Evolutionary conservation across 2,113 vertebrate species (phyloP).

Genomic region (Entelurus aequoreus): DNA sequence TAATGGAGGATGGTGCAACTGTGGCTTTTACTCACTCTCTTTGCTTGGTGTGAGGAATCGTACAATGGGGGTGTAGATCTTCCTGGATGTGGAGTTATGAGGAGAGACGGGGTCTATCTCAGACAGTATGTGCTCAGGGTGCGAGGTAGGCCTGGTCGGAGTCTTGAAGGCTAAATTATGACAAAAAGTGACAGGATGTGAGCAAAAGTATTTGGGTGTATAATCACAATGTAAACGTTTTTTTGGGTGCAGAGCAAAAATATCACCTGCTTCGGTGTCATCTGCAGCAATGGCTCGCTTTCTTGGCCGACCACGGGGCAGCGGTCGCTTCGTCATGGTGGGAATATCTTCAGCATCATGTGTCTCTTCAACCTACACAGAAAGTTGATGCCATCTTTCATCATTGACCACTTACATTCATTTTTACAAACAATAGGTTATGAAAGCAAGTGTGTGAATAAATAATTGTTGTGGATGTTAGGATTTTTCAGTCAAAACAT

Average conservation of each 20-base stretch:
- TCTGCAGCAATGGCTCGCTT: constrained; percentile 48
- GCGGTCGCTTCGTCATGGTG: constrained; percentile 38
- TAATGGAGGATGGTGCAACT: not conserved
- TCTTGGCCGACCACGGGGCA: constrained; percentile 36
- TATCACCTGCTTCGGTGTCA: constrained; percentile 47
- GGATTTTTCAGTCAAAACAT: too few relatives aligned
- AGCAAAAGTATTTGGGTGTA: not conserved
- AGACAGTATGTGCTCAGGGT: constrained; percentile 30
- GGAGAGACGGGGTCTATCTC: constrained; percentile 38
- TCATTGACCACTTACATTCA: not conserved
- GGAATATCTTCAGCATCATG: constrained; percentile 47
- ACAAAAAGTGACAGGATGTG: not conserved
- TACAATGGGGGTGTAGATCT: constrained; percentile 69
- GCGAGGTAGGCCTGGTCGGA: constrained; percentile 47
- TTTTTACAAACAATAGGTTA: not conserved
- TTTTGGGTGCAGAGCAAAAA: too few relatives aligned
- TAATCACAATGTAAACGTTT: not conserved
- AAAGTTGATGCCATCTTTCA: not conserved
- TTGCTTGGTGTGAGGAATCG: constrained; percentile 71
- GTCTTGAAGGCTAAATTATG: constrained; percentile 66
- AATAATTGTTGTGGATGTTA: too few relatives aligned
- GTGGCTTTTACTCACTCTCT: constrained; percentile 59
- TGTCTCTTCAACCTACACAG: constrained; percentile 33
- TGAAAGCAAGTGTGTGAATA: too few relatives aligned
- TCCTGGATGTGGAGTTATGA: constrained; percentile 52